Percentiles rank a stretch among this genome's conserved stretches.
Conservation (phyloP, 2,113 vertebrate species). For the Hiodon alosoides region DNA sequence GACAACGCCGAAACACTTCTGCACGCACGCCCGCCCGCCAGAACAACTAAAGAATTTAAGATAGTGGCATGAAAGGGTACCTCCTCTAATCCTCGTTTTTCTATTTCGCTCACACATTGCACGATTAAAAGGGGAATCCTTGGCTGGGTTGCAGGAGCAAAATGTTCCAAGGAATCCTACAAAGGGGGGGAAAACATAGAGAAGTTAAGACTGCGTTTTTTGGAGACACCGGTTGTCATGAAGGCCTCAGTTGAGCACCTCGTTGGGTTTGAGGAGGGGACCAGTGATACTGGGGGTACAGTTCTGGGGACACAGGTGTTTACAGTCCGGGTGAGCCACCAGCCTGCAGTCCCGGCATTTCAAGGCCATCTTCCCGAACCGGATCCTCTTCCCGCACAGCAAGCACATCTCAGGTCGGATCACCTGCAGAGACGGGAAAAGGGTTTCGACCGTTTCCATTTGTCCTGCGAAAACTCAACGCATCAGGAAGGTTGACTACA, state of each 20-base stretch:
- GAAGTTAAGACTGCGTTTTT: neutral
- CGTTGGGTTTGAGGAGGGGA: slow-evolving; percentile 8
- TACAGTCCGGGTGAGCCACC: slow-evolving; percentile 70
- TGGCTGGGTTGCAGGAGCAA: slow-evolving; percentile 47
- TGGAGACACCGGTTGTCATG: neutral
- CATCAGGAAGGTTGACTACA: too few species aligned
- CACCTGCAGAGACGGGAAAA: slow-evolving; percentile 51
- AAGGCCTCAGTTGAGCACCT: slow-evolving; percentile 20
- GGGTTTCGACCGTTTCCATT: too few species aligned
- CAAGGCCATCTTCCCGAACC: slow-evolving; percentile 69
- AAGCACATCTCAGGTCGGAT: slow-evolving; percentile 68
- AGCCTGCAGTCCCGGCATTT: slow-evolving; percentile 69
- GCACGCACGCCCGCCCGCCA: neutral
- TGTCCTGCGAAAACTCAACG: too few species aligned
- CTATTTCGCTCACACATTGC: slow-evolving; percentile 76
- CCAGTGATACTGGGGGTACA: slow-evolving; percentile 32
- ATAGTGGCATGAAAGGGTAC: slow-evolving; percentile 35
- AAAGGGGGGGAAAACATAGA: neutral
- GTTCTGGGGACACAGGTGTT: slow-evolving; percentile 33
- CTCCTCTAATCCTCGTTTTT: slow-evolving; percentile 71
- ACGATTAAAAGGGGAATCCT: slow-evolving; percentile 64
- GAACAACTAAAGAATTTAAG: neutral
- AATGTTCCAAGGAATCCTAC: slow-evolving; percentile 67
- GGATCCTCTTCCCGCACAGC: slow-evolving; percentile 68
- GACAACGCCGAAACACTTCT: neutral